A percentile compares a stretch with the other conserved stretches of the same genome.
Evolutionary conservation across 2,113 vertebrate species (phyloP).

Genomic region (Falcunculus frontatus): DNA sequence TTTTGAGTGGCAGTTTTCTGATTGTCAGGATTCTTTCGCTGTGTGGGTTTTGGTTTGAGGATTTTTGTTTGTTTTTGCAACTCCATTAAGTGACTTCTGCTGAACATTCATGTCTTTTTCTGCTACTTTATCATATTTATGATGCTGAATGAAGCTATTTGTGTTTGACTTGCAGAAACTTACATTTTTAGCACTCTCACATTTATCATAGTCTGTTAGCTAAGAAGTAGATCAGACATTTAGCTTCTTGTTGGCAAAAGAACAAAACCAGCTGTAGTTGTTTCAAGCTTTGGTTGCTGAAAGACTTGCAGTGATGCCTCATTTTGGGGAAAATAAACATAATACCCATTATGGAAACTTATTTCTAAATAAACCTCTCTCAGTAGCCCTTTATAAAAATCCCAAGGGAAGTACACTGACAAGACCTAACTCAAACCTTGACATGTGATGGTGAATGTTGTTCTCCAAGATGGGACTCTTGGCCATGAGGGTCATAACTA

Average conservation of each 20-base stretch:
- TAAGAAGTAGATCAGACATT: neutral
- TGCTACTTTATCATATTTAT: neutral
- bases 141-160: neutral
- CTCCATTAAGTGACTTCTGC: neutral
- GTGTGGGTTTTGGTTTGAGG: neutral
- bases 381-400: neutral
- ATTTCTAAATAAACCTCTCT: neutral
- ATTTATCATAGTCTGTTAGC: neutral
- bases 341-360: neutral
- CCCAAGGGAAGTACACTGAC: neutral
- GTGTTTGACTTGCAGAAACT: neutral
- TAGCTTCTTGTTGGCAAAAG: neutral
- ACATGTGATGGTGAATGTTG: neutral
- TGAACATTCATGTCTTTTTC: neutral
- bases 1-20: neutral
- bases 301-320: neutral
- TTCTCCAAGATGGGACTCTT: neutral
- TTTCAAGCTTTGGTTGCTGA: neutral
- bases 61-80: neutral
- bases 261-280: neutral
- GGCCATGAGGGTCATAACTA: neutral
- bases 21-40: neutral
- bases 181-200: neutral
- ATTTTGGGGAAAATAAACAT: neutral
- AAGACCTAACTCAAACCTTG: neutral